Conservation (phyloP, 2,888 invertebrate genomes). For the Carterocephalus palaemon region DNA sequence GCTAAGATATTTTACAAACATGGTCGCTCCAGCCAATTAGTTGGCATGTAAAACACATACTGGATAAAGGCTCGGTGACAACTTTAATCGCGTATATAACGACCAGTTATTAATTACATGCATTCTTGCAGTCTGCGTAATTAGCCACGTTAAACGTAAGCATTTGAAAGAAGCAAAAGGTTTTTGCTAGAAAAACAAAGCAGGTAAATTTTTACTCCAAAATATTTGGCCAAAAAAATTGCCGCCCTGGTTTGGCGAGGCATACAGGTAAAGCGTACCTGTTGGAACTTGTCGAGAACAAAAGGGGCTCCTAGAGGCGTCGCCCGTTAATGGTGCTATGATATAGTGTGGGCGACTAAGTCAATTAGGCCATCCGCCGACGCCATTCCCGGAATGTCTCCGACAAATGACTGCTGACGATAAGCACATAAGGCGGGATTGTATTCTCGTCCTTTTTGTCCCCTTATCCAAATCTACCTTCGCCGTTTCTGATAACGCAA, state of each 20-base stretch:
- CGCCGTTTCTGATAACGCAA: slow-evolving; percentile 64
- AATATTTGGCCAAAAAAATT: slow-evolving; percentile 30
- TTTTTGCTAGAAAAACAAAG: slow-evolving; percentile 42
- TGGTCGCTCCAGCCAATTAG: slow-evolving; percentile 29
- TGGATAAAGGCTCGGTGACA: slow-evolving; percentile 17
- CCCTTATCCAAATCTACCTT: slow-evolving; percentile 46
- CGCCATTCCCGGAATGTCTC: slow-evolving; percentile 75
- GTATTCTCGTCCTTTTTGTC: slow-evolving; percentile 54
- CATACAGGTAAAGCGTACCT: slow-evolving; percentile 68
- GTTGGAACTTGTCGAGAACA: slow-evolving; percentile 62
- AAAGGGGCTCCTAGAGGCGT: slow-evolving; percentile 70
- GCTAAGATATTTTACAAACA: slow-evolving; percentile 36
- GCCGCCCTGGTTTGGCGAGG: slow-evolving; percentile 47
- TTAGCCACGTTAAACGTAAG: slow-evolving; percentile 9
- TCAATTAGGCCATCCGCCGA: slow-evolving; percentile 77
- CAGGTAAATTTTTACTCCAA: slow-evolving; percentile 52
- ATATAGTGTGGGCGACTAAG: slow-evolving; percentile 75
- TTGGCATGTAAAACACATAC: slow-evolving; percentile 16
- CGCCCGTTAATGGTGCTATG: slow-evolving; percentile 66
- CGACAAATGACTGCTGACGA: slow-evolving; percentile 70
- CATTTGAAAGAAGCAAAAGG: not conserved
- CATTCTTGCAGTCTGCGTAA: slow-evolving; percentile 13
- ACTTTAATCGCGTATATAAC: slow-evolving; percentile 19
- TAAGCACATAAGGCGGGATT: slow-evolving; percentile 60
- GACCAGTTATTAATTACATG: slow-evolving; percentile 54